phyloP scores from a whole-genome alignment of 2,888 invertebrate species.

The Cheilosia urbana region DNA sequence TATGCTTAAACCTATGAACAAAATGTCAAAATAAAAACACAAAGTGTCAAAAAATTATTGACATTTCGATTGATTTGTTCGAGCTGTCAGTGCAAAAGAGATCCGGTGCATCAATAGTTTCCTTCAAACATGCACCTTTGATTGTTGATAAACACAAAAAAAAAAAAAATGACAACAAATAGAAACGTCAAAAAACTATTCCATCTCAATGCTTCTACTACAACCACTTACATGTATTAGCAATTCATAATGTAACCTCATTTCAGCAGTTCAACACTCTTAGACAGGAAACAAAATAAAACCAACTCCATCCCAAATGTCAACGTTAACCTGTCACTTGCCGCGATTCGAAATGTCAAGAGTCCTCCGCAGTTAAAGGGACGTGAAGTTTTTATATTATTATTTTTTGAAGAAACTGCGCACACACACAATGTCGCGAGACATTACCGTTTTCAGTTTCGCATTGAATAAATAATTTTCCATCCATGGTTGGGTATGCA shows the following conservation, averaged over 20 bases:
- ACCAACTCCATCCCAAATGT: conserved; percentile 48
- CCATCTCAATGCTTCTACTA: not conserved
- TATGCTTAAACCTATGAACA: no score
- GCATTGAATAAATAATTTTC: conserved; percentile 65
- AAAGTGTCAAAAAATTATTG: no score
- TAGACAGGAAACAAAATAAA: conserved; percentile 20
- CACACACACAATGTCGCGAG: conserved; percentile 17
- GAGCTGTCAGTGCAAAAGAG: no score
- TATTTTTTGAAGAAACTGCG: conserved; percentile 42
- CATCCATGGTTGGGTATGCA: conserved; percentile 11
- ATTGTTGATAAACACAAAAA: no score
- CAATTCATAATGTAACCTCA: conserved; percentile 48
- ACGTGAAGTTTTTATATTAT: conserved; percentile 22
- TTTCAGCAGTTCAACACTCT: conserved; percentile 54
- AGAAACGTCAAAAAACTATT: not conserved
- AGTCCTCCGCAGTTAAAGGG: conserved; percentile 16
- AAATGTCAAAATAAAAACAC: no score
- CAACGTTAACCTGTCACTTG: conserved; percentile 54
- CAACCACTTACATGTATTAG: not conserved
- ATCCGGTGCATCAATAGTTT: no score
- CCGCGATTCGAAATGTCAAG: conserved; percentile 47
- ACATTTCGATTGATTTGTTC: no score
- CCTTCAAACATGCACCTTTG: no score
- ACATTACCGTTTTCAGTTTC: conserved; percentile 62
- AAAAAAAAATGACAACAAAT: not conserved